Conservation (phyloP, 37 sponge, comb jelly and placozoan species). For the Axinella damicornis region DNA sequence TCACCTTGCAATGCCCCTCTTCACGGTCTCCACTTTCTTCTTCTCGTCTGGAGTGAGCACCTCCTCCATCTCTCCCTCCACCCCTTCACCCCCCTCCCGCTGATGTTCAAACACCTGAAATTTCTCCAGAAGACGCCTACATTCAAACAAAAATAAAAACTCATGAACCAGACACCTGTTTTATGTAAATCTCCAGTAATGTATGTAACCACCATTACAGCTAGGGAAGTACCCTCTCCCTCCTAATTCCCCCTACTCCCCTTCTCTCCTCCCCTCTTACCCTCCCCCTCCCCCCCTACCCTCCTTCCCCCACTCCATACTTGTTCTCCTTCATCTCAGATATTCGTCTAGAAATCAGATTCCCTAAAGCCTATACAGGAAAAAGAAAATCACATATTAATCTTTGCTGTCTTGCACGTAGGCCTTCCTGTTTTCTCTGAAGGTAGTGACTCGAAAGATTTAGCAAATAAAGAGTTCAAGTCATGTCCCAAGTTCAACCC, state of each 20-base stretch:
- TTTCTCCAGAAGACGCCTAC: slow-evolving; percentile 74
- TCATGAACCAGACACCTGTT: no score
- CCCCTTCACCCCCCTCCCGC: slow-evolving; percentile 33
- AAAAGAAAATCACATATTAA: not conserved
- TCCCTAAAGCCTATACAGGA: slow-evolving; percentile 40
- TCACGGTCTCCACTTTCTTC: slow-evolving; percentile 40
- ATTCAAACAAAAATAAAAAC: no score
- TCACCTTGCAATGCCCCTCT: slow-evolving; percentile 61
- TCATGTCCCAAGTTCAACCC: no score
- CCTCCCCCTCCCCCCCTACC: no score
- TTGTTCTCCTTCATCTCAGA: slow-evolving; percentile 57
- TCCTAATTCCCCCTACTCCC: no score
- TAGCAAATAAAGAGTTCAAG: no score
- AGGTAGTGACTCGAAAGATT: no score
- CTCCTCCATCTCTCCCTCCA: slow-evolving; percentile 74
- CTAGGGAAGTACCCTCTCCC: not conserved
- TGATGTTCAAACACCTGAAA: slow-evolving; percentile 49
- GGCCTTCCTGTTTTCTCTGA: no score
- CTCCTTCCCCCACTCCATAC: no score
- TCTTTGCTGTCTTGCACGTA: no score
- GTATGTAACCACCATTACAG: not conserved
- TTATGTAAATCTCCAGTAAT: no score
- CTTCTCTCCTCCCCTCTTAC: no score
- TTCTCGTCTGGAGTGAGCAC: slow-evolving; percentile 82
- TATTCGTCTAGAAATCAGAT: slow-evolving; percentile 59